Percentiles rank a stretch among this genome's conserved stretches.
Conservation (phyloP, 1,140 invertebrate species). For the Nephila pilipes region DNA sequence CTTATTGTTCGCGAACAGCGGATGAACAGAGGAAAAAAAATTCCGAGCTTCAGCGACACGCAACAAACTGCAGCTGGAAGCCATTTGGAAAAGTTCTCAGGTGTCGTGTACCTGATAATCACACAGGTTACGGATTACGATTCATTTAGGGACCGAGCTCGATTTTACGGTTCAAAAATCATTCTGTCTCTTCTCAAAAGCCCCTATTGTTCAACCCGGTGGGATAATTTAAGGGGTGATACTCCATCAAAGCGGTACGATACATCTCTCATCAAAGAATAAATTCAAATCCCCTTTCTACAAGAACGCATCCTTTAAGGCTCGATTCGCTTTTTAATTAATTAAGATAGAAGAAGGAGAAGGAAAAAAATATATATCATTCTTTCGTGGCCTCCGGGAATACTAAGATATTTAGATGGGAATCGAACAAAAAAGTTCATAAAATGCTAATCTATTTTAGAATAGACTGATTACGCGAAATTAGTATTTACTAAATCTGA, state of each 20-base stretch:
- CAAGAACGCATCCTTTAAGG: conserved; percentile 25
- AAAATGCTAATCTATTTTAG: conserved; percentile 31
- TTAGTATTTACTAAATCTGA: conserved; percentile 16
- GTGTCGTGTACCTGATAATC: conserved; percentile 73
- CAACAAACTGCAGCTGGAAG: conserved; percentile 63
- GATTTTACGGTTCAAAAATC: conserved; percentile 42
- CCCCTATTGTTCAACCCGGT: conserved; percentile 36
- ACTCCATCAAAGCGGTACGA: conserved; percentile 14
- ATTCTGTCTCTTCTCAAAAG: conserved; percentile 12
- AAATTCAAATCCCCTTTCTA: conserved; percentile 5
- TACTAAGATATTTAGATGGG: neutral
- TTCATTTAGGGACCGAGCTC: conserved; percentile 45
- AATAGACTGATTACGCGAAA: conserved; percentile 21
- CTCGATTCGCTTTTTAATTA: conserved; percentile 43
- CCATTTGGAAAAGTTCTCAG: conserved; percentile 64
- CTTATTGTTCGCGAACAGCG: conserved; percentile 57
- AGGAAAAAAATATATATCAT: neutral
- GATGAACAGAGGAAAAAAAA: conserved; percentile 31
- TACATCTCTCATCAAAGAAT: conserved; percentile 22
- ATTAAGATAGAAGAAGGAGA: conserved; percentile 11
- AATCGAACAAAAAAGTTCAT: conserved; percentile 26
- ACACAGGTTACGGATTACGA: conserved; percentile 52
- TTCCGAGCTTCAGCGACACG: conserved; percentile 24
- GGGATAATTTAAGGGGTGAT: neutral
- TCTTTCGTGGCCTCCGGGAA: neutral